Evolutionary conservation across 2,797 vertebrate genomes (phyloP), one percentile per base, ranked within the genome.

Genomic region (Synaphobranchus kaupii): DNA sequence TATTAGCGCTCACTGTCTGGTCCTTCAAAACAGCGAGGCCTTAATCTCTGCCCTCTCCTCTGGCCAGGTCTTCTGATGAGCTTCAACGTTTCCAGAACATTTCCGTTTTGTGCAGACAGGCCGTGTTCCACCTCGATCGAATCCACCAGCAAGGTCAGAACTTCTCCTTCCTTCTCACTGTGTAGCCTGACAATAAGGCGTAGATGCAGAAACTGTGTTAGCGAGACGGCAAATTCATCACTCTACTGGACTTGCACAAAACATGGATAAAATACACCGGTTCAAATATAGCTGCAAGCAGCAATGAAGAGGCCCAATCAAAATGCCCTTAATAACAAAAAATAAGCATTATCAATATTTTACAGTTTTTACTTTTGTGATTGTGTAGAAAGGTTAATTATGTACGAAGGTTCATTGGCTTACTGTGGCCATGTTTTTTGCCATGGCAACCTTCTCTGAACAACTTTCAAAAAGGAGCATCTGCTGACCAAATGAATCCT

Each of bases 1-100:
- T 84, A 34, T 58, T 39, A 60, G 22, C 15, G 31, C 56, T 63
- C 34, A 17, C 83, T 84, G 83, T 84, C 83, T 84, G 34, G 17
- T 39, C 28, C 34, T 17, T 6, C 34, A 1, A 15, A 76, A 76
- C 12, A 1, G 34, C 28, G 12, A 76, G 34, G 5, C 17, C 34
- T 39, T 80, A 48, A 80, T 80, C 17, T 76, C 4, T 34, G 34
- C n/a, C 34, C 34, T 22, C 39, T 48, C 39, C 10, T 47, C 1
- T 48, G 34, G 34, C 44, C 20, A 3, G 34, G 13, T 80, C 20
- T 47, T 39, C 34, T 39, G 15, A 17, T 10, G 34, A 76, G 71
- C 4, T 44, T 80, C 34, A 20, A 47, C 17, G 25, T 22, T 34
- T 48, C 71, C 4, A 25, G 17, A 34, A 80, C 31, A 20, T 47